A percentile compares a stretch with the other conserved stretches of the same genome.
phyloP scores from a whole-genome alignment of 2,888 invertebrate species.

The Phyto melanocephala region DNA sequence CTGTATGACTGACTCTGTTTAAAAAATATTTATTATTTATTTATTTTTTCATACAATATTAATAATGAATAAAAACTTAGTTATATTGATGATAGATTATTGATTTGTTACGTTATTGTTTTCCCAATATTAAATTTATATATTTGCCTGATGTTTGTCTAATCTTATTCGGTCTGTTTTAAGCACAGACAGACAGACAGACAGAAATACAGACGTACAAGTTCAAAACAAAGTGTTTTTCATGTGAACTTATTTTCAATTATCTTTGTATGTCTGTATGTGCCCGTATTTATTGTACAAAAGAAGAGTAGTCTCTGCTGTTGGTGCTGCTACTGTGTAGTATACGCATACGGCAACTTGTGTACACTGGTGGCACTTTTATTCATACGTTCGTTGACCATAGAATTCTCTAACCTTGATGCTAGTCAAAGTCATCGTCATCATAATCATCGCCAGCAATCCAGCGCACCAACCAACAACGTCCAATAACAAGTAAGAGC shows the following conservation, averaged over 20 bases:
- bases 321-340: neutral
- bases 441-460: neutral
- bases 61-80: neutral
- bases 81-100: neutral
- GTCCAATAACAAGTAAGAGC: slow-evolving; percentile 21
- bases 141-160: neutral
- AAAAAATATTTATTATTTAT: too few relatives aligned
- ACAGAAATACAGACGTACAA: neutral
- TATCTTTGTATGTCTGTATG: too few relatives aligned
- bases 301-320: neutral
- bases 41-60: neutral
- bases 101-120: neutral
- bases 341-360: neutral
- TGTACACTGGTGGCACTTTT: slow-evolving; percentile 25
- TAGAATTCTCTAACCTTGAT: slow-evolving; percentile 64
- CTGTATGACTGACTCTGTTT: too few relatives aligned
- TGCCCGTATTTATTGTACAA: too few relatives aligned
- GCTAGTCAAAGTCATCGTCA: slow-evolving; percentile 62
- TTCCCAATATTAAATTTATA: neutral
- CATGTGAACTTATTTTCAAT: slow-evolving; percentile 7
- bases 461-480: neutral
- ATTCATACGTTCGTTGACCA: slow-evolving; percentile 63
- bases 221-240: neutral
- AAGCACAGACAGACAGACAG: neutral
- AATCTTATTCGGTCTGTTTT: slow-evolving; percentile 6